These are phyloP conservation scores for Aradophagus sp. DNA, from an alignment of 1,140 invertebrate species.

Conservation along the genomic window DNA sequence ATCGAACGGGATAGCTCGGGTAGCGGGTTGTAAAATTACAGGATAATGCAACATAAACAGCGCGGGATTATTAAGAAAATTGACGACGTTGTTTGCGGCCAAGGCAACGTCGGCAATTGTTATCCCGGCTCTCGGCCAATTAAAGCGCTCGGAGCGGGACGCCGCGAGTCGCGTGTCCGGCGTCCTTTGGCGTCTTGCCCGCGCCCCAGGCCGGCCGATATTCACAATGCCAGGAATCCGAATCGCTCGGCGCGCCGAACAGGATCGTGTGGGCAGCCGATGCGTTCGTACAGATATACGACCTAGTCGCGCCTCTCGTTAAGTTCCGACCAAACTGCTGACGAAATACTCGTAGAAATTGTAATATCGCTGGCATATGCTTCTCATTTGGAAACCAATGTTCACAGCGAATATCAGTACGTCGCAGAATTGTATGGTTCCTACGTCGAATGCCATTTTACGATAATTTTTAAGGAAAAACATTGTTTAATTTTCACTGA, in stretches of 20 bases:
- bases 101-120: constrained; percentile 16
- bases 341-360: no score
- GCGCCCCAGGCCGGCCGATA: constrained; percentile 36
- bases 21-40: constrained; percentile 8
- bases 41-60: constrained; percentile 22
- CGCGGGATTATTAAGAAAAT: constrained; percentile 29
- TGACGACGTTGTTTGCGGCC: constrained; percentile 21
- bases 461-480: no score
- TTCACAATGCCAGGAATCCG: constrained; percentile 54
- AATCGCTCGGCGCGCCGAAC: constrained; percentile 50
- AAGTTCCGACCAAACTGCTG: no score
- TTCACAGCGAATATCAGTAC: no score
- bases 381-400: no score
- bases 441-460: no score
- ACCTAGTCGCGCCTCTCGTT: constrained; percentile 47
- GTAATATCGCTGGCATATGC: no score
- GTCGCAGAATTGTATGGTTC: no score
- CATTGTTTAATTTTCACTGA: no score
- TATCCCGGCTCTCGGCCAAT: constrained; percentile 33
- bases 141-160: constrained; percentile 27
- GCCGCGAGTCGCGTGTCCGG: constrained; percentile 47
- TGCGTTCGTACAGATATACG: constrained; percentile 55
- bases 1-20: no score
- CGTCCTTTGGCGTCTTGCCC: constrained; percentile 41
- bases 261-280: constrained; percentile 50